These are phyloP conservation scores for Haplochromis burtoni DNA, from an alignment of 2,113 vertebrate species.

Conservation along the genomic window DNA sequence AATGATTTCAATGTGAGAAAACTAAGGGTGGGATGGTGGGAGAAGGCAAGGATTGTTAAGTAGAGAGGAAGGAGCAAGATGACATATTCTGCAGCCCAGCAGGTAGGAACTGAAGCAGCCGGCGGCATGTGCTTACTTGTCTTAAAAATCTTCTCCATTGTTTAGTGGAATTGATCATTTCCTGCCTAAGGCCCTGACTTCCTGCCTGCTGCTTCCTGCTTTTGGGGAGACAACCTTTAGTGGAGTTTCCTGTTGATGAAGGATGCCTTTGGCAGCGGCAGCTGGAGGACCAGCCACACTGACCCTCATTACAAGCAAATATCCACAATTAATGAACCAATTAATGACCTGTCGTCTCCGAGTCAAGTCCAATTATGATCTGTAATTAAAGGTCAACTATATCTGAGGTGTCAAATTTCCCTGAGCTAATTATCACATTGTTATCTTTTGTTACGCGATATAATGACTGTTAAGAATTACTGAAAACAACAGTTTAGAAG, in stretches of 20 bases:
- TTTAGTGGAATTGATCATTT: slow-evolving; percentile 57
- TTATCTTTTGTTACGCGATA: not conserved
- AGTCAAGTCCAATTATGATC: slow-evolving; percentile 42
- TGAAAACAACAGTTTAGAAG: slow-evolving; percentile 15
- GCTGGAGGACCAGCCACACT: slow-evolving; percentile 26
- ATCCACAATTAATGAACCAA: slow-evolving; percentile 50
- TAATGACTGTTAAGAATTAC: not conserved
- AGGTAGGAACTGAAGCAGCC: not conserved
- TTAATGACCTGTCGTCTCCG: slow-evolving; percentile 52
- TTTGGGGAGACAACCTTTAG: slow-evolving; percentile 63
- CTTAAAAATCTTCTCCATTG: slow-evolving; percentile 56
- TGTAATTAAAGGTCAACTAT: slow-evolving; percentile 58
- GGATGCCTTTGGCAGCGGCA: not conserved
- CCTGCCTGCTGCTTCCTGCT: slow-evolving; percentile 71
- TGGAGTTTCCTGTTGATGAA: slow-evolving; percentile 51
- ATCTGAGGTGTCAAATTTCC: slow-evolving; percentile 38
- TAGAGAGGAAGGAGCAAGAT: not conserved
- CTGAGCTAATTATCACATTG: slow-evolving; percentile 36
- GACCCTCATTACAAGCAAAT: slow-evolving; percentile 51
- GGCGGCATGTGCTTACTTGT: slow-evolving; percentile 25
- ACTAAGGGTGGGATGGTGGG: not conserved
- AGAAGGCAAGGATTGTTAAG: not conserved
- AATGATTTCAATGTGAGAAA: slow-evolving; percentile 48
- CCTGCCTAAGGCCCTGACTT: slow-evolving; percentile 48
- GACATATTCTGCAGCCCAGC: slow-evolving; percentile 11